Evolutionary conservation across 2,797 vertebrate genomes (phyloP).

Genomic region (Eremophila alpestris): DNA sequence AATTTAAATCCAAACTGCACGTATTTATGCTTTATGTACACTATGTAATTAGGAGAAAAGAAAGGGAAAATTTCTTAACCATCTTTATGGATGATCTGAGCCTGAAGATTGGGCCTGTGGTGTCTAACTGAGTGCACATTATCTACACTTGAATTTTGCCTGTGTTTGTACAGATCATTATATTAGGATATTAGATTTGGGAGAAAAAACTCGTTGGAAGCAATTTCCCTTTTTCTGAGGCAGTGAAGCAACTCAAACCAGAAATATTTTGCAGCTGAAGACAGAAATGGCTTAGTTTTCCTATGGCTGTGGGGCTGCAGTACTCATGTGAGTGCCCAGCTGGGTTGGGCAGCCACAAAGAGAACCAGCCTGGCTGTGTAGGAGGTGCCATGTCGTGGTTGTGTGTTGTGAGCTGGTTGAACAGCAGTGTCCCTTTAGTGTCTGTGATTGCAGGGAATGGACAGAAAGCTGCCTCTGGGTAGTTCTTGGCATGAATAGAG

Average conservation of each 20-base stretch:
- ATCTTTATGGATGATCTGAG: constrained; percentile 12
- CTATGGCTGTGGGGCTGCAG: background rate
- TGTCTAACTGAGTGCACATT: background rate
- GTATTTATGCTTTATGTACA: background rate
- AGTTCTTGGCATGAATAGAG: background rate
- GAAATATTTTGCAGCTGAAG: background rate
- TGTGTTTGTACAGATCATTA: background rate
- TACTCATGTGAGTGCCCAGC: background rate
- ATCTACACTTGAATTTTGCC: background rate
- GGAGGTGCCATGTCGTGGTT: fast-evolving
- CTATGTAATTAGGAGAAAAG: constrained; percentile 15
- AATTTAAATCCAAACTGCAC: constrained; percentile 30
- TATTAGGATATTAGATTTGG: background rate
- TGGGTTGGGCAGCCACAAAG: background rate
- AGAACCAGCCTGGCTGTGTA: background rate
- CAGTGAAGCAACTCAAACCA: background rate
- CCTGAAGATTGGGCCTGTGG: background rate
- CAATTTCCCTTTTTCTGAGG: constrained; percentile 1
- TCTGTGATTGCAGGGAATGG: background rate
- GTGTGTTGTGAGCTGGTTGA: background rate
- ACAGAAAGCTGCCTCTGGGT: background rate
- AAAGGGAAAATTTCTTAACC: background rate
- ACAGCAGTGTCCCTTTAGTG: background rate
- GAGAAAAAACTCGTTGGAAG: background rate
- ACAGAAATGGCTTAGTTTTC: background rate